Conservation (phyloP, 2,797 vertebrate species). For the Dallia pectoralis region DNA sequence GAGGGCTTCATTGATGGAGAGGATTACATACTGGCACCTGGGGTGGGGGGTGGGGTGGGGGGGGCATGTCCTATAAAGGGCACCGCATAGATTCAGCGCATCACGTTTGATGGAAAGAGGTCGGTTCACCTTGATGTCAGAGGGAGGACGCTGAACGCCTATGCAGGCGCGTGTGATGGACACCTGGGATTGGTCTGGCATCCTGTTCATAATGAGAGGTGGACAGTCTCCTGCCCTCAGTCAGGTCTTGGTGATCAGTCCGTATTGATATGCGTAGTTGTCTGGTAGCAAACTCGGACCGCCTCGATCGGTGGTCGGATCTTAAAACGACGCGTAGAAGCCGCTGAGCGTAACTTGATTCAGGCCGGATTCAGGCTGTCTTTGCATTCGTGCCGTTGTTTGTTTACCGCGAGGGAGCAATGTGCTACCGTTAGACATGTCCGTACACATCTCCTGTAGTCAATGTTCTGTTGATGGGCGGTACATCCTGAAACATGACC, state of each 20-base stretch:
- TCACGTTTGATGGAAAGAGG: conserved; percentile 42
- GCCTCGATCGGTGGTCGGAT: not conserved
- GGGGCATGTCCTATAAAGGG: conserved; percentile 55
- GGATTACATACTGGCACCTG: conserved; percentile 67
- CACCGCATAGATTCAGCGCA: conserved; percentile 52
- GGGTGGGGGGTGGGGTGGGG: conserved; percentile 50
- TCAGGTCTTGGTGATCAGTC: not conserved
- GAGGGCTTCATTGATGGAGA: conserved; percentile 74
- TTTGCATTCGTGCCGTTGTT: conserved; percentile 11
- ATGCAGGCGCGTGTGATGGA: conserved; percentile 24
- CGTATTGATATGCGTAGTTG: not conserved
- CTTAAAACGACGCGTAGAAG: not conserved
- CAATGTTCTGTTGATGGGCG: not conserved
- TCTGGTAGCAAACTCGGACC: not conserved
- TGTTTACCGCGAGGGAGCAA: not conserved
- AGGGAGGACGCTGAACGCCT: conserved; percentile 20
- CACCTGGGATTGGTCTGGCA: conserved; percentile 1
- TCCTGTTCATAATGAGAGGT: not conserved
- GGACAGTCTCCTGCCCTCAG: not conserved
- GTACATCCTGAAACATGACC: conserved; percentile 42
- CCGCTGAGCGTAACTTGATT: not conserved
- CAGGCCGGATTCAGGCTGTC: not conserved
- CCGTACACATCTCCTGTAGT: conserved; percentile 47
- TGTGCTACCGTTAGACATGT: conserved; percentile 41
- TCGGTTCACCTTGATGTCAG: conserved; percentile 37